Evolutionary conservation across 2,888 invertebrate genomes (phyloP).

Genomic region (Polyommatus icarus): DNA sequence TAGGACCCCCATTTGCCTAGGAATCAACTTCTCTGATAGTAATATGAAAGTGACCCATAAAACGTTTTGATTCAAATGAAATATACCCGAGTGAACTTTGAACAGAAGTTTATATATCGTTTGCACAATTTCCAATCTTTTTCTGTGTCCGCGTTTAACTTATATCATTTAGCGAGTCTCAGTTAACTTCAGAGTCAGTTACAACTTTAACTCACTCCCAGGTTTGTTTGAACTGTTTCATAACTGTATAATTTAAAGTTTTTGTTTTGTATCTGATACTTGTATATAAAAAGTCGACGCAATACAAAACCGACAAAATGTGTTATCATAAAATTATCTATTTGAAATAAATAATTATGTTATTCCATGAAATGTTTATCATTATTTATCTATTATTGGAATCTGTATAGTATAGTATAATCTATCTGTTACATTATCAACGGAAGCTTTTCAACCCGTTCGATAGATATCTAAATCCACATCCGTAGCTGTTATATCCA

Average conservation of each 20-base stretch:
- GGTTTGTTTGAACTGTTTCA: constrained; percentile 11
- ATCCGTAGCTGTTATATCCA: too few relatives aligned
- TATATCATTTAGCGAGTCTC: constrained; percentile 37
- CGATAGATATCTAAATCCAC: too few relatives aligned
- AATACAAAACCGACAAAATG: neutral
- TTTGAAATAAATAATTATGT: too few relatives aligned
- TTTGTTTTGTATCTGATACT: neutral
- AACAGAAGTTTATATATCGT: constrained; percentile 1
- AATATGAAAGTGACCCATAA: neutral
- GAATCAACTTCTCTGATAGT: too few relatives aligned
- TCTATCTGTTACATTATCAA: too few relatives aligned
- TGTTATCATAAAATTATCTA: too few relatives aligned
- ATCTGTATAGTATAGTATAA: too few relatives aligned
- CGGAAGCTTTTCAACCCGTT: too few relatives aligned
- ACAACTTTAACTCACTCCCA: constrained; percentile 28
- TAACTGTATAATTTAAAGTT: constrained; percentile 4
- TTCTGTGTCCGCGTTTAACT: constrained; percentile 36
- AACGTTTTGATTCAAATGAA: neutral
- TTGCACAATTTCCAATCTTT: constrained; percentile 6
- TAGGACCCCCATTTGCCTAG: too few relatives aligned
- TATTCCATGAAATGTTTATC: too few relatives aligned
- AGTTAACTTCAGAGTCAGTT: constrained; percentile 28
- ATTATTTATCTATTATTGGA: too few relatives aligned
- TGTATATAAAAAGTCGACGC: neutral
- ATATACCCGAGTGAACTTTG: neutral